phyloP scores from a whole-genome alignment of 1,140 invertebrate genomes.

The Pteromalus puparum region DNA sequence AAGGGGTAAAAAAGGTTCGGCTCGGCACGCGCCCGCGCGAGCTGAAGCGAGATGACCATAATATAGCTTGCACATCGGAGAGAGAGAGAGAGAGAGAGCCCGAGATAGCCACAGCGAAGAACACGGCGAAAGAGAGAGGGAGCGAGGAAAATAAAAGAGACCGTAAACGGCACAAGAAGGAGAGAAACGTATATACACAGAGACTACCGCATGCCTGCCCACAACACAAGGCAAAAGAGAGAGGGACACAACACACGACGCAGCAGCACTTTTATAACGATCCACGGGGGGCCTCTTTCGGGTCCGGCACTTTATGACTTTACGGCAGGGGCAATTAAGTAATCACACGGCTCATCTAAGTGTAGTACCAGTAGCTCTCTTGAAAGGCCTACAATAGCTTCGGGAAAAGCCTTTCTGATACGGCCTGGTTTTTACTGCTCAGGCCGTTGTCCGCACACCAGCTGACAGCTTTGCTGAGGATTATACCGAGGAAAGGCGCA shows the following conservation, averaged over 20 bases:
- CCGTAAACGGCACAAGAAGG: conserved; percentile 12
- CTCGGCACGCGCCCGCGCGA: background rate
- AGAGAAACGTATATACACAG: background rate
- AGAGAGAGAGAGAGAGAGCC: too few relatives aligned
- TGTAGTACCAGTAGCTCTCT: background rate
- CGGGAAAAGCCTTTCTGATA: background rate
- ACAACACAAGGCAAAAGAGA: background rate
- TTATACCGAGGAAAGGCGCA: background rate
- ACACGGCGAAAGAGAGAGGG: conserved; percentile 3
- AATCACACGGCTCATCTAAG: background rate
- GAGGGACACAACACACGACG: too few relatives aligned
- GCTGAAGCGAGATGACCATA: background rate
- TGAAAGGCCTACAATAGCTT: background rate
- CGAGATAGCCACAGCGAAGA: background rate
- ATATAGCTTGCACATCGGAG: background rate
- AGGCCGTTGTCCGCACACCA: background rate
- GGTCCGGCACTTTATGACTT: background rate
- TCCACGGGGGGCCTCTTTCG: background rate
- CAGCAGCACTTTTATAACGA: background rate
- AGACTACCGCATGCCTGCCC: background rate
- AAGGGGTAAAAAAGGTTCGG: background rate
- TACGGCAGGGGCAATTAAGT: background rate
- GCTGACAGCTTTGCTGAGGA: background rate
- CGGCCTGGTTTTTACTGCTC: background rate
- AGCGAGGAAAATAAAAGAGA: conserved; percentile 17